Evolutionary conservation across 2,888 invertebrate genomes (phyloP).

Genomic region (Cephus rjabovi): DNA sequence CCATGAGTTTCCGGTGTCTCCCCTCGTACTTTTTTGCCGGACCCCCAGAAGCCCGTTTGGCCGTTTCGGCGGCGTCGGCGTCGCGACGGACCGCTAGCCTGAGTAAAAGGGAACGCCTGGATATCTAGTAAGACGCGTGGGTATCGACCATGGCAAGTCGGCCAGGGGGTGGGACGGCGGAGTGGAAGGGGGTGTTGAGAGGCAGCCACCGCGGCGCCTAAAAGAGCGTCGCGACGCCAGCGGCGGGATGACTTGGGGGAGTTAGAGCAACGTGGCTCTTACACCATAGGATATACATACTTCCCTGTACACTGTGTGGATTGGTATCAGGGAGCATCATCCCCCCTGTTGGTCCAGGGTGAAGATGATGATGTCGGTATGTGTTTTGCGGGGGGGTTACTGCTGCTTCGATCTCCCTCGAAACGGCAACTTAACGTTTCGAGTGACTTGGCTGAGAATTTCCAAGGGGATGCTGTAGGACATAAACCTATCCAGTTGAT

Average conservation of each 20-base stretch:
- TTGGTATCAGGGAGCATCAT: not conserved
- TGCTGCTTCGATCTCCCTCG: not conserved
- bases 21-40: not conserved
- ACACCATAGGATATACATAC: slow-evolving; percentile 27
- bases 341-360: slow-evolving; percentile 8
- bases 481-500: not conserved
- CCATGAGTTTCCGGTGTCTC: not conserved
- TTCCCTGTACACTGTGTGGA: not conserved
- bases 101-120: slow-evolving; percentile 14
- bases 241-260: slow-evolving; percentile 22
- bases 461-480: not conserved
- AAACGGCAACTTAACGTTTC: not conserved
- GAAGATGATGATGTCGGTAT: slow-evolving; percentile 34
- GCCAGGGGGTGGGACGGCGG: not conserved
- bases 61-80: not conserved
- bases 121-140: slow-evolving; percentile 25
- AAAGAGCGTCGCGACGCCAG: slow-evolving; percentile 41
- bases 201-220: slow-evolving; percentile 49
- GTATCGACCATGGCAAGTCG: slow-evolving; percentile 39
- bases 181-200: slow-evolving; percentile 24
- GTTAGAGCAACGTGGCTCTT: slow-evolving; percentile 29
- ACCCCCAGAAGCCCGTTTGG: not conserved
- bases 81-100: slow-evolving; percentile 1
- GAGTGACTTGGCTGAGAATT: not conserved
- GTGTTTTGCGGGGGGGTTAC: slow-evolving; percentile 19